Conservation (phyloP, 2,113 vertebrate species). For the Phyllopteryx taeniolatus region DNA sequence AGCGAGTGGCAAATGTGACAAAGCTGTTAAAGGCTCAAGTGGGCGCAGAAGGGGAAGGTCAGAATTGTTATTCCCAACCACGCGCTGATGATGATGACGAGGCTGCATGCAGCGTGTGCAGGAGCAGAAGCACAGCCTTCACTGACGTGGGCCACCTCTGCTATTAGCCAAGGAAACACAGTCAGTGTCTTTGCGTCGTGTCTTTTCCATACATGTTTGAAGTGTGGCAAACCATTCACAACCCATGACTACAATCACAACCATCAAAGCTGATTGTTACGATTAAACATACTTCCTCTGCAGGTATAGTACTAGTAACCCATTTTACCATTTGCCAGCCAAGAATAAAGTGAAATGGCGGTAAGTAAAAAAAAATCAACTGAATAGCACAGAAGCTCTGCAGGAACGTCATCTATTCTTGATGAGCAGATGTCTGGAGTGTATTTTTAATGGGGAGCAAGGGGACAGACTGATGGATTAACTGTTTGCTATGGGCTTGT, state of each 20-base stretch:
- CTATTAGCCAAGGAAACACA: background rate
- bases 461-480: constrained; percentile 17
- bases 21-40: constrained; percentile 58
- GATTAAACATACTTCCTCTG: background rate
- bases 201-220: background rate
- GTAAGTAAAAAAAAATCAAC: background rate
- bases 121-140: background rate
- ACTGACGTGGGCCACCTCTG: background rate
- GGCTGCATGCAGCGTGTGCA: constrained; percentile 7
- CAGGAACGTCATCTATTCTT: constrained; percentile 11
- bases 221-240: background rate
- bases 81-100: constrained; percentile 6
- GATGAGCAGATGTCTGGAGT: constrained; percentile 21
- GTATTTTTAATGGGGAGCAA: constrained; percentile 14
- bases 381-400: background rate
- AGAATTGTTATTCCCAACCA: constrained; percentile 25
- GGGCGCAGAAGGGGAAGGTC: constrained; percentile 22
- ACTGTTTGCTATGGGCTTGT: background rate
- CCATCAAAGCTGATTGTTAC: background rate
- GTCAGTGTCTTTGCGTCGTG: background rate
- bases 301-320: background rate
- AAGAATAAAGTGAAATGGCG: background rate
- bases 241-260: background rate
- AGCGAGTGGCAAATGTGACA: constrained; percentile 12
- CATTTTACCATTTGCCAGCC: background rate